Conservation (phyloP, 2,113 vertebrate genomes). For the Carassius carassius region DNA sequence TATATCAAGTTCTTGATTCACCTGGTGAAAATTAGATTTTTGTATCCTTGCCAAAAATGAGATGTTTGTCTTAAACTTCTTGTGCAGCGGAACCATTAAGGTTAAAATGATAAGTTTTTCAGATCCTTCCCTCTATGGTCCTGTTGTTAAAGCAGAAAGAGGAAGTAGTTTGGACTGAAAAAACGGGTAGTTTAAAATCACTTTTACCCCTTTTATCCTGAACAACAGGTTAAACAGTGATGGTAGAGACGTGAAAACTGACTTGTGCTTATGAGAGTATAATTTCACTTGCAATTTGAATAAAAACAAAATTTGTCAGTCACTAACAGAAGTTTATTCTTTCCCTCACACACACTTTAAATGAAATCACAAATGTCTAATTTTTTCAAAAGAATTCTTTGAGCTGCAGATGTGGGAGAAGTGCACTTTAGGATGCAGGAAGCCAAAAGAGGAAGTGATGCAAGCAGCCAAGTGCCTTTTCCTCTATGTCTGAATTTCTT, state of each 20-base stretch:
- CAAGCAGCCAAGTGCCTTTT: neutral
- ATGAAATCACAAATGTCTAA: neutral
- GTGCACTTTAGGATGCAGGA: constrained; percentile 17
- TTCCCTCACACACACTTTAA: neutral
- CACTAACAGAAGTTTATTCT: neutral
- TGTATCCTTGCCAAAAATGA: neutral
- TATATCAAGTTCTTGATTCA: neutral
- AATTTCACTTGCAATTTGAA: neutral
- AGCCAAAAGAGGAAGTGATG: constrained; percentile 33
- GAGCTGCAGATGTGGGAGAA: constrained; percentile 12
- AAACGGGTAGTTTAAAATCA: constrained; percentile 24
- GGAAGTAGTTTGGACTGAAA: constrained; percentile 32
- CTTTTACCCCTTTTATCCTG: constrained; percentile 31
- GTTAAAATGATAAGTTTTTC: neutral
- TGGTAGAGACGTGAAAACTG: neutral
- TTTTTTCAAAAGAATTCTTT: neutral
- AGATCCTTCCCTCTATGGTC: neutral
- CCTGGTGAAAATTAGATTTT: neutral
- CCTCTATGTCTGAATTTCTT: neutral
- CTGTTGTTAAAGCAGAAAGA: constrained; percentile 20
- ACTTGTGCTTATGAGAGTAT: neutral
- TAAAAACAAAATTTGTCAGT: neutral
- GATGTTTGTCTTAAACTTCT: neutral
- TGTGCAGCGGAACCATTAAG: neutral
- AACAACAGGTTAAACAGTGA: constrained; percentile 41